Conservation (phyloP, 2,113 vertebrate species). For the Gallinago jamesoni region DNA sequence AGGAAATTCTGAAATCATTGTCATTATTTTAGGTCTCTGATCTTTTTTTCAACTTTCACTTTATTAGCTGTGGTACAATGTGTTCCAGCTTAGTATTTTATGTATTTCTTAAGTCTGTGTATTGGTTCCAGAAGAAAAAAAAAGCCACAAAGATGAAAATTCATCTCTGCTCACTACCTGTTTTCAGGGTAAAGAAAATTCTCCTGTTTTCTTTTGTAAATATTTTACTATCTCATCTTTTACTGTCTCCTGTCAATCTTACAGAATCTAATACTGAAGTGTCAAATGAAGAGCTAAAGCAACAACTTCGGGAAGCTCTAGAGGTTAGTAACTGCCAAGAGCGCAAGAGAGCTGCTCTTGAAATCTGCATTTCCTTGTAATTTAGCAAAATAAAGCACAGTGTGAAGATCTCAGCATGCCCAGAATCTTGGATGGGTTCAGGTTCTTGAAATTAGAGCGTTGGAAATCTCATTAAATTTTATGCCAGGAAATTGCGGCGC, state of each 20-base stretch:
- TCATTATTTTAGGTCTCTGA: not conserved
- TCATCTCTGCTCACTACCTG: not conserved
- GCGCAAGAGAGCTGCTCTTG: not conserved
- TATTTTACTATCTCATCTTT: not conserved
- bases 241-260: not conserved
- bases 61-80: not conserved
- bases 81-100: not conserved
- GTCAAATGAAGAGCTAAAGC: conserved; percentile 78
- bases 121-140: not conserved
- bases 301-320: conserved; percentile 75
- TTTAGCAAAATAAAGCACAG: not conserved
- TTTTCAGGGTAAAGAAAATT: not conserved
- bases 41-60: not conserved
- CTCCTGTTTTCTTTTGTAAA: not conserved
- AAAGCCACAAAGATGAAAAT: not conserved
- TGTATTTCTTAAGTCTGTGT: not conserved
- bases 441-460: not conserved
- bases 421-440: not conserved
- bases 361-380: not conserved
- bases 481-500: not conserved
- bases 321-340: conserved; percentile 75
- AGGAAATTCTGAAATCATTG: not conserved
- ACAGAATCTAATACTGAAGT: conserved; percentile 73
- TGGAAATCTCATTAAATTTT: not conserved
- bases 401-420: not conserved